Base-by-base conservation (phyloP, 2,888 invertebrate genomes). In the Megalurothrips usitatus region DNA sequence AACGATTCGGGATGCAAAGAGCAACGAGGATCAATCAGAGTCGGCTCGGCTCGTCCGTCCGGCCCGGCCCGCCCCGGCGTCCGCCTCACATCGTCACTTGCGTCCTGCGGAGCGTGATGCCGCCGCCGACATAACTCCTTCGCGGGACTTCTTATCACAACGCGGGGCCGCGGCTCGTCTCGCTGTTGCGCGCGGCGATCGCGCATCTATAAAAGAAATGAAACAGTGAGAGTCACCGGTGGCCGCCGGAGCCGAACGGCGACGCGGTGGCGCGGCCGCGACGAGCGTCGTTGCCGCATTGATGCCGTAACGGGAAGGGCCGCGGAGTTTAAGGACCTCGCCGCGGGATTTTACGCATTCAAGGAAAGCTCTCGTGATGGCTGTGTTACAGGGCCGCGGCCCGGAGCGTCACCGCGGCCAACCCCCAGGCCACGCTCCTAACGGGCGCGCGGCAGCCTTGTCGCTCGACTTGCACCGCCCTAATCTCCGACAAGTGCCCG, bases 371-470 rank as follows among this genome's bases (percentile, higher is more conserved):
- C 68, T 75, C 68, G 68, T 75, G 68, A 75, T 10, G 68, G 26
- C 68, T 75, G 68, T 26, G 68, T 75, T 58, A 26, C 68, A 75
- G 23, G 26, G 68, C 19, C 58, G 14, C 14, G 58, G 58, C 58
- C 6, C 58, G 11, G 10, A 12, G 23, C 68, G 68, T 58, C n/a
- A 2, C 68, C 12, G 14, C 14, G 58, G 17, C 14, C 58, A 58
- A 58, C 58, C 12, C 26, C 68, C 68, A 26, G 68, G 68, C 68
- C 68, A 79, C 82, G 82, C 79, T 83, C 82, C 78, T 78, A 80
- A 81, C 78, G 81, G 58, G 80, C 6, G 63, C 83, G 81, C 79
- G 47, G 81, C 81, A 80, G 79, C 48, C 58, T 17, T 58, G 52
- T 52, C 52, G 52, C 52, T 52, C 52, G 52, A 52, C 52, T 52